phyloP scores from a whole-genome alignment of 2,113 vertebrate genomes.

The Oryzias woworae region DNA sequence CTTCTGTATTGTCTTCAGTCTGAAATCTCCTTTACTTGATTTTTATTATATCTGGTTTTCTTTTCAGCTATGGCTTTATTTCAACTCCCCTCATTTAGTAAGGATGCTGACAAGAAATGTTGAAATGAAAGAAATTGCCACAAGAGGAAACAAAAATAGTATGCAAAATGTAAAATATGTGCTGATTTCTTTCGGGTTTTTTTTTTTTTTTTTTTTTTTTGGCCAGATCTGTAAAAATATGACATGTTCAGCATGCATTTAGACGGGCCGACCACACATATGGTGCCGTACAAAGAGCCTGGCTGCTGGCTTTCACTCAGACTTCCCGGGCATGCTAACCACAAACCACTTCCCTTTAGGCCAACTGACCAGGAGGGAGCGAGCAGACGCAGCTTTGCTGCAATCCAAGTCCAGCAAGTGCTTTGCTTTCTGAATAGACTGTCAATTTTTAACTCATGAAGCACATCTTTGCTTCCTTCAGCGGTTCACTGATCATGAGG shows the following conservation, averaged over 20 bases:
- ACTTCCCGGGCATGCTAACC: conserved; percentile 53
- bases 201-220: conserved; percentile 21
- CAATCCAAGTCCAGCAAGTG: conserved; percentile 9
- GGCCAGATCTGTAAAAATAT: conserved; percentile 55
- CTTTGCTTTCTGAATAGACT: conserved; percentile 11
- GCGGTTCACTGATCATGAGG: neutral
- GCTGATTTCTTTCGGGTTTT: conserved; percentile 32
- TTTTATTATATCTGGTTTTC: neutral
- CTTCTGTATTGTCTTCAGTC: neutral
- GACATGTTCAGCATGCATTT: conserved; percentile 38
- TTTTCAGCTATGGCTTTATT: neutral
- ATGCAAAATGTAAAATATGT: conserved; percentile 35
- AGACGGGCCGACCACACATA: conserved; percentile 55
- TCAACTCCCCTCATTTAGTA: conserved; percentile 7
- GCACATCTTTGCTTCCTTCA: neutral
- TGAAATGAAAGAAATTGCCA: neutral
- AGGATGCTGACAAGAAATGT: conserved; percentile 23
- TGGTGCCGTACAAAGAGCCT: conserved; percentile 37
- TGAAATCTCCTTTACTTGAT: conserved; percentile 3
- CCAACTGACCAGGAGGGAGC: conserved; percentile 41
- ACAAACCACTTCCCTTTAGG: conserved; percentile 69
- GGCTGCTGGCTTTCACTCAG: conserved; percentile 52
- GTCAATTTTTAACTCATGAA: neutral
- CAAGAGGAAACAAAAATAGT: conserved; percentile 14
- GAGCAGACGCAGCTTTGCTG: conserved; percentile 18